These are phyloP conservation scores for Gorsachius magnificus DNA, from an alignment of 2,797 vertebrate species.

Conservation along the genomic window DNA sequence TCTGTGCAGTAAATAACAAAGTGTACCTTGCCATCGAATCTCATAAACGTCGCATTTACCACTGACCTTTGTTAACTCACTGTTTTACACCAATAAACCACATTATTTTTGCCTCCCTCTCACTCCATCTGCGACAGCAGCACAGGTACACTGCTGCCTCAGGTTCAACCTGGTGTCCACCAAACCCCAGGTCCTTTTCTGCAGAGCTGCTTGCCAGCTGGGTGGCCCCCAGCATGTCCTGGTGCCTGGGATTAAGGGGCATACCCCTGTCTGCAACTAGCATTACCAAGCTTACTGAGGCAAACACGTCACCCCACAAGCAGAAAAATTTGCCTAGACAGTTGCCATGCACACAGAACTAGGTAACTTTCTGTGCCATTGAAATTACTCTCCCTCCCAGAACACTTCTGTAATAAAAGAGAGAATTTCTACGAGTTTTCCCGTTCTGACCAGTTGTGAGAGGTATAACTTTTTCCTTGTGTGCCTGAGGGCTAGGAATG, in stretches of 20 bases:
- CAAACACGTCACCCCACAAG: background rate
- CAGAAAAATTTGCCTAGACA: background rate
- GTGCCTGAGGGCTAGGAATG: background rate
- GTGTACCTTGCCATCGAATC: too few relatives aligned
- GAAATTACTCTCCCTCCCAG: background rate
- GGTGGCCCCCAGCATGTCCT: background rate
- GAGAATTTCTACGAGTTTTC: background rate
- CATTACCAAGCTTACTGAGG: background rate
- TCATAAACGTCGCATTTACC: too few relatives aligned
- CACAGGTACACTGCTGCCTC: background rate
- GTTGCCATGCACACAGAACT: background rate
- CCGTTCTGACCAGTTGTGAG: background rate
- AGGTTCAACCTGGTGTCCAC: background rate
- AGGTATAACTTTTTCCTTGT: background rate
- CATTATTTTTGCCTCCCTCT: too few relatives aligned
- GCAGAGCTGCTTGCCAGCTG: background rate
- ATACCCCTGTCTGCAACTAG: background rate
- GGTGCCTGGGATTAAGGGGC: background rate
- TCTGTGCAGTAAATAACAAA: too few relatives aligned
- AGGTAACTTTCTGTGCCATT: background rate
- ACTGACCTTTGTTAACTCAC: too few relatives aligned
- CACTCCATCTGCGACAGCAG: too few relatives aligned
- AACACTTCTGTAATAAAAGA: background rate
- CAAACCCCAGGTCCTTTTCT: background rate
- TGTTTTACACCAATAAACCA: too few relatives aligned